phyloP scores from a whole-genome alignment of 2,113 vertebrate species.

The Chionis minor region DNA sequence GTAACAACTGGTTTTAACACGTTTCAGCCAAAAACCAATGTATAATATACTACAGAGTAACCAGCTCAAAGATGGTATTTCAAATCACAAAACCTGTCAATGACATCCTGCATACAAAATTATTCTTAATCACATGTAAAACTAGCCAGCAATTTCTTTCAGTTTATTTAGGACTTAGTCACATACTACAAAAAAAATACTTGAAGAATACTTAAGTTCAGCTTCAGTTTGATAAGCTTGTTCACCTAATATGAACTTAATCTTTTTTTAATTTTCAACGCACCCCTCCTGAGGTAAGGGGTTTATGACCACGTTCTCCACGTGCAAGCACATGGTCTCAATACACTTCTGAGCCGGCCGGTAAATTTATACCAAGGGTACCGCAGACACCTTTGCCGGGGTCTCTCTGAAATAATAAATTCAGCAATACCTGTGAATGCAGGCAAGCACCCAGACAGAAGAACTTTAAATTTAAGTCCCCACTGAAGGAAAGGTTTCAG shows the following conservation, averaged over 20 bases:
- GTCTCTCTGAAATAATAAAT: background rate
- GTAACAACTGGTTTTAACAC: background rate
- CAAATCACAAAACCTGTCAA: background rate
- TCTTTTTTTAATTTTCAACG: background rate
- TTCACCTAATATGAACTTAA: background rate
- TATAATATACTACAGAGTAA: background rate
- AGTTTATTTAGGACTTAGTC: background rate
- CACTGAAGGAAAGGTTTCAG: background rate
- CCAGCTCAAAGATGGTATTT: background rate
- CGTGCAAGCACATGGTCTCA: slow-evolving; percentile 5
- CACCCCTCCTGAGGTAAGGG: background rate
- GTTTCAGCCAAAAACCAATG: background rate
- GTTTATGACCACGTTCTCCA: slow-evolving; percentile 19
- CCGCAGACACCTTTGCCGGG: background rate
- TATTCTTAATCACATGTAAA: background rate
- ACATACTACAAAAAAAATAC: background rate
- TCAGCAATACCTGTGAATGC: background rate
- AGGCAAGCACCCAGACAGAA: background rate
- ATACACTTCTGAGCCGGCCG: background rate
- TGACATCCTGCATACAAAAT: background rate
- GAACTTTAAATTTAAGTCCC: background rate
- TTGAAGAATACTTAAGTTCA: background rate
- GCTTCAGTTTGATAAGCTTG: background rate
- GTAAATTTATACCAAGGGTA: background rate
- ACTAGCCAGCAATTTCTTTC: background rate